Evolutionary conservation across 1,140 invertebrate species (phyloP).

Genomic region (Sitodiplosis mosellana): DNA sequence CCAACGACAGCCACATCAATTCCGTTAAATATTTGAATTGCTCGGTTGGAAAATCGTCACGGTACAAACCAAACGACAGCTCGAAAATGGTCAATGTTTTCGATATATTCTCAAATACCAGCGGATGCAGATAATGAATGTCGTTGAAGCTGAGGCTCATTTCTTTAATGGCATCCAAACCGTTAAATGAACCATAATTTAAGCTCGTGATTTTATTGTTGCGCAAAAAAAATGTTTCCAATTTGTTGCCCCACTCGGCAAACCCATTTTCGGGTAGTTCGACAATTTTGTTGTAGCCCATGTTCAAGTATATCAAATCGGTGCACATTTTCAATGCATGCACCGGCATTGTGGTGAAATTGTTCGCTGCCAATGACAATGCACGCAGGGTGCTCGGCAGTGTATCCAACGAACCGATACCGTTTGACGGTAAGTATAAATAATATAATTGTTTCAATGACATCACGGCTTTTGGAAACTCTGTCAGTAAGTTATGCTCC

Average conservation of each 20-base stretch:
- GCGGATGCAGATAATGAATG: constrained; percentile 51
- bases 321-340: constrained; percentile 43
- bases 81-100: constrained; percentile 63
- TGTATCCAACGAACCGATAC: constrained; percentile 31
- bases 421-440: constrained; percentile 67
- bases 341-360: constrained; percentile 48
- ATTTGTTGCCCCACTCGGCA: constrained; percentile 51
- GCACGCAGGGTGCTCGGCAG: constrained; percentile 47
- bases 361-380: constrained; percentile 63
- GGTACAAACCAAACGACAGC: constrained; percentile 64
- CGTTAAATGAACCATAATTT: constrained; percentile 48
- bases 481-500: constrained; percentile 54
- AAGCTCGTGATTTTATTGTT: constrained; percentile 69
- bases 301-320: constrained; percentile 59
- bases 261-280: constrained; percentile 57
- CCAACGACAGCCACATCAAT: constrained; percentile 67
- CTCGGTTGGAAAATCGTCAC: constrained; percentile 55
- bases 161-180: constrained; percentile 52
- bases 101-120: constrained; percentile 55
- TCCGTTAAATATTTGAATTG: constrained; percentile 47
- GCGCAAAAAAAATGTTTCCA: constrained; percentile 65
- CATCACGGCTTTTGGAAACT: constrained; percentile 46
- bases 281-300: constrained; percentile 70
- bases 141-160: constrained; percentile 79
- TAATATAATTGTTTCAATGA: constrained; percentile 49